phyloP scores from a whole-genome alignment of 2,888 invertebrate species.

The Folsomia candida region DNA sequence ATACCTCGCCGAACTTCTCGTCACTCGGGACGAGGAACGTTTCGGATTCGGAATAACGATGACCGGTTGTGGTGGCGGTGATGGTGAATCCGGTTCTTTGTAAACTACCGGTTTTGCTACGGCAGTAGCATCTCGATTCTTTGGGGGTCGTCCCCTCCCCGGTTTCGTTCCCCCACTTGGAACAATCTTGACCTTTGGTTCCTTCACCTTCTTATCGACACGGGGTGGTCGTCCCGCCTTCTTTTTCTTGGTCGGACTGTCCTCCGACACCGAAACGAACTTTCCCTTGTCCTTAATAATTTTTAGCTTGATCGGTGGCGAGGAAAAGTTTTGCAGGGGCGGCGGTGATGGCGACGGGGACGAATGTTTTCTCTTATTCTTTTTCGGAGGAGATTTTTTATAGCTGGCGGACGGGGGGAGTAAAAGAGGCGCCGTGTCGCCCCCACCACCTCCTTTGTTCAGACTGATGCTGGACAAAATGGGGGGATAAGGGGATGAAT shows the following conservation, averaged over 20 bases:
- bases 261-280: slow-evolving; percentile 50
- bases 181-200: background rate
- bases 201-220: background rate
- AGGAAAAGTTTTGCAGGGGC: background rate
- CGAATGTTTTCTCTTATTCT: too few relatives aligned
- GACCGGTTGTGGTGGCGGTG: background rate
- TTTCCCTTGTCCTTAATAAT: slow-evolving; percentile 69
- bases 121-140: slow-evolving; percentile 17
- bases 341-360: slow-evolving; percentile 21
- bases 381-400: too few relatives aligned
- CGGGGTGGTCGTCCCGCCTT: background rate
- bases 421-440: too few relatives aligned
- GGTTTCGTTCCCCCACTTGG: background rate
- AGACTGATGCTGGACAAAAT: slow-evolving; percentile 38
- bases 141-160: slow-evolving; percentile 26
- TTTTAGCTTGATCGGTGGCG: slow-evolving; percentile 75
- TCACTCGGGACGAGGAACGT: slow-evolving; percentile 36
- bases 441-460: too few relatives aligned
- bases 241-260: background rate
- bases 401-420: slow-evolving; percentile 15
- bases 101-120: background rate
- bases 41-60: slow-evolving; percentile 12
- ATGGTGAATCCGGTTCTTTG: background rate
- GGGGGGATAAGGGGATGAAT: slow-evolving; percentile 17
- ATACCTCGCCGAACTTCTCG: slow-evolving; percentile 36